Base-by-base conservation (phyloP, 2,888 invertebrate species). In the Serrognathus titanus region DNA sequence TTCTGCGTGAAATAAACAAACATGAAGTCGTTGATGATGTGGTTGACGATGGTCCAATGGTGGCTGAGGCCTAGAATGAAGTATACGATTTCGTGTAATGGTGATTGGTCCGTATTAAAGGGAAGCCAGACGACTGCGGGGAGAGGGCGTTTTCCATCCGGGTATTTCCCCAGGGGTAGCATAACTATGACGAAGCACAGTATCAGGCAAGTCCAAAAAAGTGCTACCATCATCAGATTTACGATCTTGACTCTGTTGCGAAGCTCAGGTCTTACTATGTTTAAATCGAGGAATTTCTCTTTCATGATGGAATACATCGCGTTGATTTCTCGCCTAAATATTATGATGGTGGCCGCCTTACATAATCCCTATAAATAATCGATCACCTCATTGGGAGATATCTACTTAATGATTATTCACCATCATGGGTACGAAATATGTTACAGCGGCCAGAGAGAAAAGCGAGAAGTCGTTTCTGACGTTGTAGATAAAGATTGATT, bases 1-100 rank as follows among this genome's bases (percentile, higher is more conserved):
- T 52, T 52, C 48, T 60, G 60, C 2, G 55, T 48, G 20, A 60
- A 53, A 46, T 60, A 60, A 10, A 60, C 45, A 47, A 53, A 60
- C 11, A 51, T 6, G 11, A 45, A 48, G 38, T 60, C 60, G 13
- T 48, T 55, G 45, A 53, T 47, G n/a, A 47, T 37, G 43, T 58
- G 50, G 3, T 38, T 38, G 9, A 58, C 3, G 2, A 60, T 51
- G 16, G 51, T 52, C 45, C 58, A 6, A 12, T 52, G 39, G 9
- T 55, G 51, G 37, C 55, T 58, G 5, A 55, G 13, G 2, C 50
- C 31, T 9, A 55, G 38, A 7, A 36, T 20, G 2, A 41, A 12
- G 45, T 58, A 57, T 11, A 49, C 37, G 8, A 60, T 41, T 41
- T 60, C 54, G 12, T 55, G 50, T 8, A 51, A 12, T 8, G 60